A percentile compares a stretch with the other conserved stretches of the same genome.
These are phyloP conservation scores for Nyctibius grandis DNA, from an alignment of 2,797 vertebrate genomes.

Conservation along the genomic window DNA sequence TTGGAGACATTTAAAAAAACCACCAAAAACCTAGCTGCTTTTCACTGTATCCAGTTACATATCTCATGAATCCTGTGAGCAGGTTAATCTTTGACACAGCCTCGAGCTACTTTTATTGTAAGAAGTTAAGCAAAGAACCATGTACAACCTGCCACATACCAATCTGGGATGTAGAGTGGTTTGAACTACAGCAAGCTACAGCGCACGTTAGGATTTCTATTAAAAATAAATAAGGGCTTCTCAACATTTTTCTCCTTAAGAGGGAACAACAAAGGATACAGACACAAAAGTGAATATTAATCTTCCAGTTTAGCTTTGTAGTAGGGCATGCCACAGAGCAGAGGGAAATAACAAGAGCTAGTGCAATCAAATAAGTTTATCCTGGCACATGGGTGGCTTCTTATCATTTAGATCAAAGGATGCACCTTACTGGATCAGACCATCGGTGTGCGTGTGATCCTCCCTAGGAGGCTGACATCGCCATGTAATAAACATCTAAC, in stretches of 20 bases:
- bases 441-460: neutral
- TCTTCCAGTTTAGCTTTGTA: conserved; percentile 26
- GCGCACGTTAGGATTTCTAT: neutral
- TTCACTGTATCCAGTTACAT: neutral
- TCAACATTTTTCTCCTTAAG: conserved; percentile 13
- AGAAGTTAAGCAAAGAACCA: conserved; percentile 21
- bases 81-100: conserved; percentile 52
- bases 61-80: neutral
- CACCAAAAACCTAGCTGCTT: neutral
- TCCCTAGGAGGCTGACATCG: neutral
- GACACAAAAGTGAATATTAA: conserved; percentile 50
- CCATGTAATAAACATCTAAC: neutral
- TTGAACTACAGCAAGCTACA: conserved; percentile 3
- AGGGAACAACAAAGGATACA: conserved; percentile 28
- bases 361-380: neutral
- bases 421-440: neutral
- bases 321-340: neutral
- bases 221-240: conserved; percentile 61
- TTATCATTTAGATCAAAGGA: neutral
- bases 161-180: neutral
- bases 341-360: neutral
- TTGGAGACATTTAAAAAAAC: neutral
- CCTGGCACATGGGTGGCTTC: neutral
- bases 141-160: neutral
- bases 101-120: conserved; percentile 28